Conservation (phyloP, 2,113 vertebrate species). For the Pampusana beccarii region DNA sequence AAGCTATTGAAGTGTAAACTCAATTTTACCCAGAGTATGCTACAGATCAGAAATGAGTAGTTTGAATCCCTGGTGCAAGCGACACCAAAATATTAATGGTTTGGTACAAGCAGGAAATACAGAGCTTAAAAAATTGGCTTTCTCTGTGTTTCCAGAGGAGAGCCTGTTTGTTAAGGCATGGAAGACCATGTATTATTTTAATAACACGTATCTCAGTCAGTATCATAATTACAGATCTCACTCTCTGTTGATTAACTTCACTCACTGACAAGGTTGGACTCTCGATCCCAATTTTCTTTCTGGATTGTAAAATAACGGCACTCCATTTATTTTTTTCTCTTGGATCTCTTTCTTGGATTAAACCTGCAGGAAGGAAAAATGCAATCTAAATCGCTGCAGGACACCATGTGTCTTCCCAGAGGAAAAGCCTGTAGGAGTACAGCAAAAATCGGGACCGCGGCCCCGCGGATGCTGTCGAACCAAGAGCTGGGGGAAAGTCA, state of each 20-base stretch:
- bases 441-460: background rate
- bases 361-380: constrained; percentile 6
- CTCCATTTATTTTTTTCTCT: background rate
- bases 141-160: background rate
- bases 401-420: background rate
- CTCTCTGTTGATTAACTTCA: background rate
- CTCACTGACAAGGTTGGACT: background rate
- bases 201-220: background rate
- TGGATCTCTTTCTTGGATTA: background rate
- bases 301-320: background rate
- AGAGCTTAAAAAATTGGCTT: constrained; percentile 1
- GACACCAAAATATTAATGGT: constrained; percentile 31
- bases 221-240: background rate
- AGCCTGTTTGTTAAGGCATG: background rate
- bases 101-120: background rate
- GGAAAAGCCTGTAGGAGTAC: background rate
- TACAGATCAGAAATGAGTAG: constrained; percentile 41
- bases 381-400: background rate
- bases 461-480: background rate
- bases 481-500: background rate
- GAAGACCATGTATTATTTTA: background rate
- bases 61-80: background rate
- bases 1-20: constrained; percentile 50
- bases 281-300: background rate
- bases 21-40: constrained; percentile 24